Evolutionary conservation across 2,888 invertebrate species (phyloP).

Genomic region (Lacanobia oleracea): DNA sequence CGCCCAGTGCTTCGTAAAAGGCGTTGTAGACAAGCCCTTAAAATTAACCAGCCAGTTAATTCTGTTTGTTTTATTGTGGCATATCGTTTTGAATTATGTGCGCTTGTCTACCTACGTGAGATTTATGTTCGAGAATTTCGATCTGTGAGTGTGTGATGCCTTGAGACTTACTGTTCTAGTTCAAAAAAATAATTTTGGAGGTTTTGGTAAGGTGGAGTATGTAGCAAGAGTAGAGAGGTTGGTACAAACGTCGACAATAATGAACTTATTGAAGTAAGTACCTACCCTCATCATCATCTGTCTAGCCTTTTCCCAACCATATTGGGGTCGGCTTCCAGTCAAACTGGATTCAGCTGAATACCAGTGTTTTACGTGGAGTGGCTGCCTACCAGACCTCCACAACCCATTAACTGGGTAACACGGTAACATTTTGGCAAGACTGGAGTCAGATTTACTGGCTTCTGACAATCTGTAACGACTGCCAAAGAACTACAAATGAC

Average conservation of each 20-base stretch:
- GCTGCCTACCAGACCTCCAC: too few species aligned
- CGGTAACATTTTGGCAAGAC: too few species aligned
- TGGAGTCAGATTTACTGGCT: too few species aligned
- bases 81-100: slow-evolving; percentile 17
- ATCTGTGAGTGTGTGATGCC: background rate
- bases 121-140: slow-evolving; percentile 11
- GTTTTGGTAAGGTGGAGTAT: background rate
- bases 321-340: too few species aligned
- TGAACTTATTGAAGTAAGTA: background rate
- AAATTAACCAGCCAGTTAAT: slow-evolving; percentile 22
- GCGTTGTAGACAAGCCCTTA: slow-evolving; percentile 34
- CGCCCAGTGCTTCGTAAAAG: slow-evolving; percentile 33
- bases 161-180: background rate
- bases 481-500: too few species aligned
- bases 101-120: background rate
- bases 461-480: too few species aligned
- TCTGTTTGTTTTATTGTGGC: slow-evolving; percentile 20
- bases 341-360: too few species aligned
- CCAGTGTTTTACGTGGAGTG: too few species aligned
- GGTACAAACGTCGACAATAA: background rate
- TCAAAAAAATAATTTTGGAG: background rate
- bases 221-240: background rate
- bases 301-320: too few species aligned
- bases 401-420: too few species aligned
- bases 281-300: too few species aligned